Evolutionary conservation across 2,888 invertebrate genomes (phyloP).

Genomic region (Allophyes oxyacanthae): DNA sequence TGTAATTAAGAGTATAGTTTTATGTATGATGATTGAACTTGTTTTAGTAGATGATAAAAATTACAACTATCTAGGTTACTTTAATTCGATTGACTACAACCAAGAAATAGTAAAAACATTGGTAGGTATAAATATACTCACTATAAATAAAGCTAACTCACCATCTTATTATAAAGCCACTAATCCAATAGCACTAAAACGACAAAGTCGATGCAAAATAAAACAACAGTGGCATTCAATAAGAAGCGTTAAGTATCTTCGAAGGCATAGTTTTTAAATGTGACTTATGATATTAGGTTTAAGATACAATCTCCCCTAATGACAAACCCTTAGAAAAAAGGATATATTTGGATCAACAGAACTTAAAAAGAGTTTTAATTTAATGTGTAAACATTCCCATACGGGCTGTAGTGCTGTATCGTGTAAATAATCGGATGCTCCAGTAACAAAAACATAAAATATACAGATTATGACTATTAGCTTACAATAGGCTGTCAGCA

Average conservation of each 20-base stretch:
- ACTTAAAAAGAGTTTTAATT: conserved; percentile 74
- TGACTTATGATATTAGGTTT: conserved; percentile 33
- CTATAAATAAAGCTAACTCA: conserved; percentile 21
- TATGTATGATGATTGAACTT: too few species aligned
- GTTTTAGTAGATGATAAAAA: too few species aligned
- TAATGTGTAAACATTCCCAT: conserved; percentile 86
- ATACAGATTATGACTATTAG: conserved; percentile 85
- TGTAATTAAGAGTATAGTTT: too few species aligned
- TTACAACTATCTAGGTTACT: not conserved
- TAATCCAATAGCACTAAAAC: conserved; percentile 47
- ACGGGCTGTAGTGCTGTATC: conserved; percentile 70
- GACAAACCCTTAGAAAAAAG: conserved; percentile 25
- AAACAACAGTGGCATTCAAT: conserved; percentile 33
- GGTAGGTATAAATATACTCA: conserved; percentile 4
- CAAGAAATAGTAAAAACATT: conserved; percentile 3
- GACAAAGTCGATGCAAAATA: conserved; percentile 40
- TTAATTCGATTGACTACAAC: not conserved
- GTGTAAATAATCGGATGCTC: conserved; percentile 78
- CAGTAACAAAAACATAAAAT: conserved; percentile 73
- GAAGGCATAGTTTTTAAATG: conserved; percentile 40
- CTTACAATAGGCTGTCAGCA: conserved; percentile 84
- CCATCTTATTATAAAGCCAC: conserved; percentile 34
- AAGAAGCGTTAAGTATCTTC: conserved; percentile 38
- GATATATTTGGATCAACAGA: conserved; percentile 47
- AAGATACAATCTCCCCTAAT: conserved; percentile 41